Base-by-base conservation (phyloP, 2,888 invertebrate species). In the Diadromus collaris region DNA sequence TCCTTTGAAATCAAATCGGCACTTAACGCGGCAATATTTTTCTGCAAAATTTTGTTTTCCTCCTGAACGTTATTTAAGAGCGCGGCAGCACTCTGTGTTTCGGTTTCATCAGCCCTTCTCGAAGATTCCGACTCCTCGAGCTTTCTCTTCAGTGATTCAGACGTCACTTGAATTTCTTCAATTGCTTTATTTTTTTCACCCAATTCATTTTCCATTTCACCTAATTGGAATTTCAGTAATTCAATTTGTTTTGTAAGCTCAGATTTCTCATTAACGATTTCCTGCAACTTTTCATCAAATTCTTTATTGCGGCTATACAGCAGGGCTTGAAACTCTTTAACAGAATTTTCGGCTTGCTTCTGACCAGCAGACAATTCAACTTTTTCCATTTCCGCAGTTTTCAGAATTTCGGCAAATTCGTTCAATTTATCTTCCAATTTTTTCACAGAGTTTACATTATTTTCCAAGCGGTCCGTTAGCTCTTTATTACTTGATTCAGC, bases 161-260 rank as follows among this genome's bases (percentile, higher is more conserved):
- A 63, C 61, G 63, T 69, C 6, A 77, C 72, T 41, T 80, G 72
- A 32, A 78, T 86, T 85, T 93, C 92, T 54, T 91, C 85, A 56
- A 91, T 90, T 86, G 92, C 91, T 82, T 86, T 83, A 16, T 83
- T 78, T 79, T 86, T 89, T 21, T 71, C 77, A 6, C 80, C 48
- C 38, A 88, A 79, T 54, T 87, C 83, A 0, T 75, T 76, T 51
- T 83, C 83, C 6, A 85, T 48, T 32, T 56, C 76, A 24, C 61
- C 74, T 21, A 89, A 76, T 78, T 89, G 83, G 16, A 83, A 80
- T 74, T 88, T 84, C 21, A 87, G 77, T 41, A 64, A 77, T 91
- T 83, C 91, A 46, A 93, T 88, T 80, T 92, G 92, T 81, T 92
- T 92, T 83, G 92, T 92, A 71, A 88, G 76, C 60, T 84, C 79